phyloP scores from a whole-genome alignment of 2,113 vertebrate genomes.

The Meleagris gallopavo region DNA sequence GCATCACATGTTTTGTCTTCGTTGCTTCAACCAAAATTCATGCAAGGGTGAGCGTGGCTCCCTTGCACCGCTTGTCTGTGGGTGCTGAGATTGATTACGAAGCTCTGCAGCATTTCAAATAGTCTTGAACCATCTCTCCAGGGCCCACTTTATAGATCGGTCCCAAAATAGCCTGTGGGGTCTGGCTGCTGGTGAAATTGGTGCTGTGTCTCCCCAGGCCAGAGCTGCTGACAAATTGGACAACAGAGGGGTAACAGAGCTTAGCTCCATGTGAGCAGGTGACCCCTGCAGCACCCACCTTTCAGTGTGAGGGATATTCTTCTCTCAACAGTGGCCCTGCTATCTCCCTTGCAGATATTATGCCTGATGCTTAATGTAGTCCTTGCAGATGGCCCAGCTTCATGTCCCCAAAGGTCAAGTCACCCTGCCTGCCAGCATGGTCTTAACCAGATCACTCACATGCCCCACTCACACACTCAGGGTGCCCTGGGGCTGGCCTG shows the following conservation, averaged over 20 bases:
- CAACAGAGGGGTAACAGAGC: too few species aligned
- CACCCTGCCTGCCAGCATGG: accelerated
- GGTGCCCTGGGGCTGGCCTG: neutral
- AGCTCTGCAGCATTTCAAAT: neutral
- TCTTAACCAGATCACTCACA: neutral
- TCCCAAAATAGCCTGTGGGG: slow-evolving; percentile 26
- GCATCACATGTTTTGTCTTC: neutral
- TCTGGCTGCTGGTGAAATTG: slow-evolving; percentile 4
- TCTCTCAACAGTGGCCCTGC: neutral
- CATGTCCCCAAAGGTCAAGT: neutral
- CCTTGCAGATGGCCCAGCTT: neutral
- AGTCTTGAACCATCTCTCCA: neutral
- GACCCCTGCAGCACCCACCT: accelerated
- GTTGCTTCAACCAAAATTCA: neutral
- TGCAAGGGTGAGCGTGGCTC: neutral
- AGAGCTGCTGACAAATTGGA: neutral
- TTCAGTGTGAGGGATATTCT: neutral
- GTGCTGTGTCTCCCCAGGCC: neutral
- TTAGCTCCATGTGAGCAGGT: neutral
- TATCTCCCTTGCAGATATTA: neutral
- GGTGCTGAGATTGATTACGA: neutral
- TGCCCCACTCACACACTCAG: accelerated
- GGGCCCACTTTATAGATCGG: neutral
- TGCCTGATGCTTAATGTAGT: neutral
- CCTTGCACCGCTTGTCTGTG: accelerated